A percentile compares a stretch with the other conserved stretches of the same genome.
Evolutionary conservation across 2,797 vertebrate species (phyloP).

Genomic region (Anguilla megastoma): DNA sequence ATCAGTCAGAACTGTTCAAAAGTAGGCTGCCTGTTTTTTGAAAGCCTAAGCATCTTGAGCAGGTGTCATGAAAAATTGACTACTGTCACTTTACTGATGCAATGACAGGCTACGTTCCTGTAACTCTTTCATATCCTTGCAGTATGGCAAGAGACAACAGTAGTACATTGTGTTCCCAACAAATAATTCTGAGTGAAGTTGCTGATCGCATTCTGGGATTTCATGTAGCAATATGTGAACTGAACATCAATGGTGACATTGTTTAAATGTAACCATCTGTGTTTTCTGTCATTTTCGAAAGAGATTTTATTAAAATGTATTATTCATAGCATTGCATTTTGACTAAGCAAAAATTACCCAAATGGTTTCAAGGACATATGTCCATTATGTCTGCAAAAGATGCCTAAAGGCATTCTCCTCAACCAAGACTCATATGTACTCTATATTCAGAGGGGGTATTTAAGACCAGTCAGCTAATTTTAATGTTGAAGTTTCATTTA

Average conservation of each 20-base stretch:
- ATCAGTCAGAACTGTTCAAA: slow-evolving; percentile 42
- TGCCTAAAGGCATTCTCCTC: slow-evolving; percentile 3
- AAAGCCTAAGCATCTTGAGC: slow-evolving; percentile 4
- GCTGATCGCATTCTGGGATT: slow-evolving; percentile 12
- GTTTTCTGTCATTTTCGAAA: background rate
- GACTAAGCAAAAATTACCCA: slow-evolving; percentile 32
- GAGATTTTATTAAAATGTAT: background rate
- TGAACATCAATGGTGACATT: background rate
- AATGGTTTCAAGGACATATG: slow-evolving; percentile 18
- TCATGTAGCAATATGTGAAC: background rate
- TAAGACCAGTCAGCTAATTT: slow-evolving; percentile 28
- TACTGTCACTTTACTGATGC: slow-evolving; percentile 1
- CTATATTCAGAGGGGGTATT: slow-evolving; percentile 19
- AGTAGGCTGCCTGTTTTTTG: slow-evolving; percentile 22
- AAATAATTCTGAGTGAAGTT: background rate
- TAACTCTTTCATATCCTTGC: background rate
- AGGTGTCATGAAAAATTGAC: slow-evolving; percentile 3
- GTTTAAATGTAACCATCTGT: slow-evolving; percentile 24
- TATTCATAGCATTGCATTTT: slow-evolving; percentile 12
- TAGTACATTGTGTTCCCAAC: background rate
- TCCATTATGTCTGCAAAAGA: background rate
- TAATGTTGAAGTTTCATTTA: slow-evolving; percentile 24
- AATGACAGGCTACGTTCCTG: background rate
- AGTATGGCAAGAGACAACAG: background rate
- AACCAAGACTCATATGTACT: slow-evolving; percentile 8